phyloP scores from a whole-genome alignment of 2,888 invertebrate species.

The Lasius fuliginosus region DNA sequence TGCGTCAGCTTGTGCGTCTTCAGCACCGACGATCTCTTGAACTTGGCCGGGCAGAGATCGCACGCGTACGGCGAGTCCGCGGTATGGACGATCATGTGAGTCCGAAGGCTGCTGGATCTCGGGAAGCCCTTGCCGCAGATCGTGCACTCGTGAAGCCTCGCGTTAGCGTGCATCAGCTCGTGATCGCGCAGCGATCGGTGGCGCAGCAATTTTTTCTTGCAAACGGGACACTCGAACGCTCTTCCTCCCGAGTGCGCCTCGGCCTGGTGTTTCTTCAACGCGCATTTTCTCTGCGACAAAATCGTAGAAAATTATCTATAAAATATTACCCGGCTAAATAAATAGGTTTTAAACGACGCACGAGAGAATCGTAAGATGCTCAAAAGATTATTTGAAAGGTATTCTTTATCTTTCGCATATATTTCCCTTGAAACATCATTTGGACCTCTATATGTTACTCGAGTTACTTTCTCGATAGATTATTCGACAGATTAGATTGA shows the following conservation, averaged over 20 bases:
- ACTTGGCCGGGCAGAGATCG: conserved; percentile 68
- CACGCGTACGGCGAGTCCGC: conserved; percentile 68
- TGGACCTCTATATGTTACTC: not conserved
- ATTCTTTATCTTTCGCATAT: not conserved
- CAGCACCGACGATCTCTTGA: conserved; percentile 72
- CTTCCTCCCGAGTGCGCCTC: conserved; percentile 45
- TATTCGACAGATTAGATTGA: conserved; percentile 13
- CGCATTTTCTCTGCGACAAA: conserved; percentile 53
- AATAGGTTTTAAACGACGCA: not conserved
- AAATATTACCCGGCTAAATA: not conserved
- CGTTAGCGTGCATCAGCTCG: conserved; percentile 68
- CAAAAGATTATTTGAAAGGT: not conserved
- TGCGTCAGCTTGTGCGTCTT: conserved; percentile 72
- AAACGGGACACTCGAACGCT: conserved; percentile 62
- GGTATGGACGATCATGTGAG: conserved; percentile 71
- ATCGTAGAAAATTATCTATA: not conserved
- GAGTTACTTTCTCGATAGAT: conserved; percentile 20
- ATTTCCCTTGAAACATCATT: not conserved
- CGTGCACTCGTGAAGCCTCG: conserved; percentile 65
- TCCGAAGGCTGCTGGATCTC: conserved; percentile 68
- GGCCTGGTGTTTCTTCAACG: conserved; percentile 48
- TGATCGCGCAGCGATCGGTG: conserved; percentile 67
- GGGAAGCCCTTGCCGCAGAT: conserved; percentile 69
- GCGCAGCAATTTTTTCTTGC: conserved; percentile 68
- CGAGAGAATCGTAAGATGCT: not conserved